Evolutionary conservation across 2,797 vertebrate genomes (phyloP).

Genomic region (Hypotaenidia okinawae): DNA sequence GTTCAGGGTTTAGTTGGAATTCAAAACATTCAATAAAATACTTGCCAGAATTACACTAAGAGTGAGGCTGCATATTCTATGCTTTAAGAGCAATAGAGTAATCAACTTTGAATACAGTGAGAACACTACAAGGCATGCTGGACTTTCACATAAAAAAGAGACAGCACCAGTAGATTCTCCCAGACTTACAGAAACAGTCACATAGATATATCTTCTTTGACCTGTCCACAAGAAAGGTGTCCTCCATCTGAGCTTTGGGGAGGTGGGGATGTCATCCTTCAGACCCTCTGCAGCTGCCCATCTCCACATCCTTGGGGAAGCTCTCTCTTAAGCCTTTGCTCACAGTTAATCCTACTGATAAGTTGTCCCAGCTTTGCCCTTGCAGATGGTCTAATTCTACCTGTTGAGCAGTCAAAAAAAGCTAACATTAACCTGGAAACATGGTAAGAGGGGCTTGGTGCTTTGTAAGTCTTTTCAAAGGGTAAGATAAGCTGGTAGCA

Average conservation of each 20-base stretch:
- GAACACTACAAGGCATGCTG: neutral
- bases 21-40: constrained; percentile 8
- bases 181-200: neutral
- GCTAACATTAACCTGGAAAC: neutral
- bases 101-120: fast-evolving
- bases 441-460: neutral
- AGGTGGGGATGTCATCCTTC: fast-evolving
- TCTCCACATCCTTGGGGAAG: neutral
- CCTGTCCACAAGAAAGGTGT: neutral
- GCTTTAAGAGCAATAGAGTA: neutral
- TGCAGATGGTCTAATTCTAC: neutral
- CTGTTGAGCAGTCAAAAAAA: neutral
- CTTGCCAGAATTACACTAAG: neutral
- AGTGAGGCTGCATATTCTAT: neutral
- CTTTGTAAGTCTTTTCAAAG: neutral
- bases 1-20: neutral
- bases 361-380: neutral
- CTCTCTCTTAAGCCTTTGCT: neutral
- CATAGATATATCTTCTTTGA: neutral
- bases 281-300: neutral
- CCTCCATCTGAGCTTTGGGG: neutral
- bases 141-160: neutral
- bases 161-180: neutral
- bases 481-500: neutral
- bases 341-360: neutral